Evolutionary conservation across 2,888 invertebrate genomes (phyloP), one percentile per base, ranked within the genome.

Genomic region (Ectemnius cavifrons): DNA sequence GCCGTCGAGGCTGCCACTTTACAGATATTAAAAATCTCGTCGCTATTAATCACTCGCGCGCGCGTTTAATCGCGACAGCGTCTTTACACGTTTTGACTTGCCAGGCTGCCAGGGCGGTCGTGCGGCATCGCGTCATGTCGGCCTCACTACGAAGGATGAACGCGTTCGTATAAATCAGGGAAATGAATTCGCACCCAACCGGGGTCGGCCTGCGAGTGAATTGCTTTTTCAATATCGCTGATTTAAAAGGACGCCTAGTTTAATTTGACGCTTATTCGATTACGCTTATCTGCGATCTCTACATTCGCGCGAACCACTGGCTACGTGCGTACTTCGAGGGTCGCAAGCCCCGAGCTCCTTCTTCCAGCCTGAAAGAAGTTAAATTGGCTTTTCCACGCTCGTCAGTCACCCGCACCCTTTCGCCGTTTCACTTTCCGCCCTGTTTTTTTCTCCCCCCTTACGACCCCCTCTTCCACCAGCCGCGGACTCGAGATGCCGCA

Each of bases 231-330:
- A 81, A 80, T 74, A 67, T 74, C 66, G 72, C 67, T 78, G 81
- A 83, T 82, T 82, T 75, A 75, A 78, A 78, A 75, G 73, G 70
- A 73, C 70, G 79, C 75, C 63, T 37, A 70, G 71, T 73, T 78
- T 82, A 81, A 82, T 82, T 83, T 75, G 82, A 80, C 82, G 72
- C 81, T 82, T 81, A 83, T 82, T 83, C 82, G 79, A 83, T 83
- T 81, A 83, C 71, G 74, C 68, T 72, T 82, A 82, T 82, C 82
- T 56, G 70, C 71, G 64, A 77, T 80, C 80, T 65, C 72, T 65
- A 62, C 67, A 71, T 13, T 23, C 45, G 52, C n/a, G 52, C 52
- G 14, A 16, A 52, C 5, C n/a, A 16, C 52, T 14, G 16, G 58
- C 28, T 59, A 64, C 62, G 66, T 75, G 75, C 77, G 71, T 68